A percentile compares a stretch with the other conserved stretches of the same genome.
Evolutionary conservation across 2,113 vertebrate genomes (phyloP).

Genomic region (Notothenia rossii): DNA sequence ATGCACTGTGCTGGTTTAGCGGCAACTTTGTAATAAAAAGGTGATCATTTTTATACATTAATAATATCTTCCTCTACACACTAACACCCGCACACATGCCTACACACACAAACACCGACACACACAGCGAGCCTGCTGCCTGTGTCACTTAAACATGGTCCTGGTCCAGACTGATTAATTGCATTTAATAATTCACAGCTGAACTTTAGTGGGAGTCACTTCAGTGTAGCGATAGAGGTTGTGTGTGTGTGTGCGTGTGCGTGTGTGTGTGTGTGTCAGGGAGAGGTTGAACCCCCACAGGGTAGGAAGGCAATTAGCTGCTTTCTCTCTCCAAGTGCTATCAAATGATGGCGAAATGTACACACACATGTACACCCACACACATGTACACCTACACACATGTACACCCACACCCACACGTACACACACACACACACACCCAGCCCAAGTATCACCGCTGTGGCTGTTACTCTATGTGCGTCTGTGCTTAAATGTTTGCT

Average conservation of each 20-base stretch:
- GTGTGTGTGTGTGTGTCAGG: background rate
- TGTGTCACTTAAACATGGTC: constrained; percentile 75
- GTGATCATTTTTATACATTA: too few relatives aligned
- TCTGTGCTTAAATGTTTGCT: constrained; percentile 23
- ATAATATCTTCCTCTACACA: background rate
- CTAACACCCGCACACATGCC: constrained; percentile 1
- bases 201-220: constrained; percentile 84
- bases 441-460: too few relatives aligned
- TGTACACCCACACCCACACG: background rate
- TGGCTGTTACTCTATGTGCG: constrained; percentile 10
- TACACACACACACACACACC: too few relatives aligned
- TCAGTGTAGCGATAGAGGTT: background rate
- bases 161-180: constrained; percentile 79
- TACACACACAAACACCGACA: constrained; percentile 12
- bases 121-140: constrained; percentile 44
- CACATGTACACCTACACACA: too few relatives aligned
- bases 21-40: too few relatives aligned
- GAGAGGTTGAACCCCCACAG: constrained; percentile 64
- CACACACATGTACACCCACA: constrained; percentile 61
- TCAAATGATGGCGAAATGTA: constrained; percentile 40
- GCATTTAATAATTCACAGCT: constrained; percentile 86
- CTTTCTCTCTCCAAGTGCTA: constrained; percentile 67
- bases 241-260: too few relatives aligned
- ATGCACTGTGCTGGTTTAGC: too few relatives aligned
- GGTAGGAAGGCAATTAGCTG: constrained; percentile 81